Evolutionary conservation across 2,113 vertebrate genomes (phyloP).

Genomic region (Egretta garzetta): DNA sequence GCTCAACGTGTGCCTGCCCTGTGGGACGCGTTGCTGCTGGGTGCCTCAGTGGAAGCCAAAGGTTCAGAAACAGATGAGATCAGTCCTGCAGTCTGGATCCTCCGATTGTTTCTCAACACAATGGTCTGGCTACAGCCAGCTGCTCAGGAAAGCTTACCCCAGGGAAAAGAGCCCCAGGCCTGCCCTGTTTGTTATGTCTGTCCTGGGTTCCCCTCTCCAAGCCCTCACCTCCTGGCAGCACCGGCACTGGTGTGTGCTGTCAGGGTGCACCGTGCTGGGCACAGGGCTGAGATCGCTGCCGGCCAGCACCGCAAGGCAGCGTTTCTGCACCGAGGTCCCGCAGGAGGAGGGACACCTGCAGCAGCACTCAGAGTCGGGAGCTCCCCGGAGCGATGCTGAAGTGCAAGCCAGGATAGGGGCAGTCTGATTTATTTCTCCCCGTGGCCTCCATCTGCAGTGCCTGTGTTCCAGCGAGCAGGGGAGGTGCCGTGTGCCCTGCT

Average conservation of each 20-base stretch:
- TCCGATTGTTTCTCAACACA: accelerated
- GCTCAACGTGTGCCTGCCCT: accelerated
- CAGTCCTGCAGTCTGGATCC: neutral
- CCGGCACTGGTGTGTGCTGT: neutral
- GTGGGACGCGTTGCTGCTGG: accelerated
- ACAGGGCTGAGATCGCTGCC: neutral
- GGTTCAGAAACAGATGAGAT: neutral
- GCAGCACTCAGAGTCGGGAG: neutral
- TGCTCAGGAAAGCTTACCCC: neutral
- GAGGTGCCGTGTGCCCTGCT: neutral
- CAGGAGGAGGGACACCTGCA: neutral
- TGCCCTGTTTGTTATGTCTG: neutral
- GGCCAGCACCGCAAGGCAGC: neutral
- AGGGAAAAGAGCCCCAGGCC: neutral
- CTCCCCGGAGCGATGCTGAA: accelerated
- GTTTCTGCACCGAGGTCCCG: accelerated
- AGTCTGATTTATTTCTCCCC: neutral
- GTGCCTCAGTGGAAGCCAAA: neutral
- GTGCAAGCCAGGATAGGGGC: neutral
- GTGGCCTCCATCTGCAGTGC: accelerated
- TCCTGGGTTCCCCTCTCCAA: neutral
- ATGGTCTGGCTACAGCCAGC: neutral
- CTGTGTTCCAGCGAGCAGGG: neutral
- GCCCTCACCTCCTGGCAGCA: neutral
- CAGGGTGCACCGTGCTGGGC: neutral